Evolutionary conservation across 2,113 vertebrate species (phyloP), one percentile per base, ranked within the genome.

Genomic region (Amphiprion percula): DNA sequence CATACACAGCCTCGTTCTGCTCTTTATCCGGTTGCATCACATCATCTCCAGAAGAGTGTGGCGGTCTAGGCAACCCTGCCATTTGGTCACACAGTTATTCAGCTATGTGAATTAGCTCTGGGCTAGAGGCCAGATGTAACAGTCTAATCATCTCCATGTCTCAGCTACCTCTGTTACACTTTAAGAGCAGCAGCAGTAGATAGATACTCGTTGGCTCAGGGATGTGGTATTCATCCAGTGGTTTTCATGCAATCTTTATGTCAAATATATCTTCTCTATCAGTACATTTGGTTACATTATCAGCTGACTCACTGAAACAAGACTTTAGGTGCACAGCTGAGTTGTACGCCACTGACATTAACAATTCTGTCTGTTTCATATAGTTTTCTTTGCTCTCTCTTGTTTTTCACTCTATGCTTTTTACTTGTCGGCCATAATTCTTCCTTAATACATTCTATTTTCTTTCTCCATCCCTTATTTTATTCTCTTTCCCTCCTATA

Each of bases 21-120:
- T 87, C 80, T 89, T 91, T 89, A 86, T 92, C 85, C 82, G 61
- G 74, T 90, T 89, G 90, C 88, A 91, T 92, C 91, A 92, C 89
- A 91, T 92, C 80, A 90, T 89, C 77, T 82, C 73, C 49, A 74
- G 60, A 73, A 86, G 67, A 87, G 75, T n/a, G 80, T 84, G 87
- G 75, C 73, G 79, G 85, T 78, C 66, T 41, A 63, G 72, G 78
- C 67, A 65, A 86, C 80, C 54, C 80, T 88, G 79, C 66, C 91
- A 80, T 84, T 77, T 66, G 69, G 82, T 79, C 87, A 83, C 83
- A 84, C 70, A 76, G 76, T 86, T 89, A 84, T 83, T 87, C 75
- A 84, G 72, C 89, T 68, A 73, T 82, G 84, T 75, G 82, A 88
- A 90, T 86, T 85, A 68, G 82, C 82, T 87, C 77, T 78, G 78